Evolutionary conservation across 2,113 vertebrate species (phyloP), one percentile per base, ranked within the genome.

Genomic region (Aplodontia rufa): DNA sequence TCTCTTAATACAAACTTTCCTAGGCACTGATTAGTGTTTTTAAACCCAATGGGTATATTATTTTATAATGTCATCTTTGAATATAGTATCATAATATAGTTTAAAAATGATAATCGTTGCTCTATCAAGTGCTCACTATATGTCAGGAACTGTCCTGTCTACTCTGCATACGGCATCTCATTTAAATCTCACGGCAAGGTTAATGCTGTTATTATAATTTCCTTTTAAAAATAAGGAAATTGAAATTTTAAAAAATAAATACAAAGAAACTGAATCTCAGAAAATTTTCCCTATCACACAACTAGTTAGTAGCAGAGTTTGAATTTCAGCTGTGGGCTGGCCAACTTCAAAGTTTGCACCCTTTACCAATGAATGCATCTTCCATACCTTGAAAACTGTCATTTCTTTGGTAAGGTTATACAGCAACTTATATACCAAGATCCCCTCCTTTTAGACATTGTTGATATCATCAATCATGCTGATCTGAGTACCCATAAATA

Each of bases 221-320:
- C 69, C 58, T 64, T 96, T 90, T 85, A 84, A 91, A 92, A 28
- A 66, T 55, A 72, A 86, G 45, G n/a, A 92, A 92, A 95, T 26
- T 6, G 64, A 60, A 81, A 60, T 60, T 26, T 53, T 4, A 37
- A 62, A 17, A 35, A 16, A 64, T 79, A 85, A 94, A 79, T 14
- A 62, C 53, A 75, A 85, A 19, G n/a, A 92, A 85, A 92, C 20
- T 19, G 55, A 85, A 1, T 13, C 79, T 85, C 66, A 78, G 71
- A 64, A 87, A 72, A 66, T 19, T 75, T 90, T 14, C 68, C 51
- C 53, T 24, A 42, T 72, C 24, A 53, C 28, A 85, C 26, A 80
- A 74, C 47, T 37, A 87, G 58, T 91, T 51, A 75, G 24, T 45
- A 40, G 10, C 1, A 86, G 55, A 94, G 13, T 84, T 24, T 94